A percentile compares a stretch with the other conserved stretches of the same genome.
phyloP scores from a whole-genome alignment of 1,140 invertebrate species.

The Theocolax elegans region DNA sequence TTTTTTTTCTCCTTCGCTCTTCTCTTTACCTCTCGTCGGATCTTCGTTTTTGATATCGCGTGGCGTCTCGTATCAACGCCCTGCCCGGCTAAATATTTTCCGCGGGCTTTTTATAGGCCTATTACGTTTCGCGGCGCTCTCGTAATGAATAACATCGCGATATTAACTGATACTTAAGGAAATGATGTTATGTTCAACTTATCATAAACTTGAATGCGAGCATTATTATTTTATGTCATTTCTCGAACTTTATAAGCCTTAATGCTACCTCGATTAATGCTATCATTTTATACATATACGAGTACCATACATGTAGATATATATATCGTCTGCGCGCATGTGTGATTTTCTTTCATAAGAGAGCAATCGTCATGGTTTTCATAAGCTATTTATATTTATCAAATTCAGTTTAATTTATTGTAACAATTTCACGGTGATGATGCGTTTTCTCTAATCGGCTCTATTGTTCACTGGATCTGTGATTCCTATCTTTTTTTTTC shows the following conservation, averaged over 20 bases:
- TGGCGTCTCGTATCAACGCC: background rate
- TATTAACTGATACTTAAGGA: constrained; percentile 38
- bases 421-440: background rate
- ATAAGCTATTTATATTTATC: constrained; percentile 18
- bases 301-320: no score
- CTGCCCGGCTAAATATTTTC: constrained; percentile 10
- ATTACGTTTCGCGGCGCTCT: constrained; percentile 22
- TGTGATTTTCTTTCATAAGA: background rate
- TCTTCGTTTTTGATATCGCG: background rate
- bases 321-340: no score
- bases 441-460: no score
- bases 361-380: no score
- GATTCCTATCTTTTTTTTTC: no score
- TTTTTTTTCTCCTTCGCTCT: background rate
- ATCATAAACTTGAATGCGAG: constrained; percentile 32
- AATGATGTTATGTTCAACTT: constrained; percentile 40
- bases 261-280: constrained; percentile 21
- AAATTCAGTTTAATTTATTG: background rate
- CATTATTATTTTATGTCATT: constrained; percentile 40
- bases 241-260: constrained; percentile 32
- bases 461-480: no score
- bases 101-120: constrained; percentile 23
- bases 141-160: constrained; percentile 40
- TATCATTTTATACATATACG: constrained; percentile 16
- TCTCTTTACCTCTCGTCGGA: background rate